A percentile compares a stretch with the other conserved stretches of the same genome.
Conservation (phyloP, 92 coral and sea anemone genomes). For the Montipora capitata region DNA sequence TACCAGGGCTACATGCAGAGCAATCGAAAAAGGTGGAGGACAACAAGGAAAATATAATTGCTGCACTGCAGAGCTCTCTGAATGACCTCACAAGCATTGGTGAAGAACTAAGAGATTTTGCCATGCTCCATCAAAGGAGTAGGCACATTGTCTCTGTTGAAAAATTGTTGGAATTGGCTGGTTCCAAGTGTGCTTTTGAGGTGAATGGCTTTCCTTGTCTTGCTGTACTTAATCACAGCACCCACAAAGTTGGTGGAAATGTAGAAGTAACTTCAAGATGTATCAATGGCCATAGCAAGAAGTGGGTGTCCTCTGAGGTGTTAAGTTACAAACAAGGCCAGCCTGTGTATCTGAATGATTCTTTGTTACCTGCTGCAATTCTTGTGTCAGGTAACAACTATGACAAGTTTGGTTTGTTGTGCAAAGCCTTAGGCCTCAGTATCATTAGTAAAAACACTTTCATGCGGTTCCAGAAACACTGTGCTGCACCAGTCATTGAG, state of each 20-base stretch:
- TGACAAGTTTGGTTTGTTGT: not conserved
- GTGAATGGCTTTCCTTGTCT: too few species aligned
- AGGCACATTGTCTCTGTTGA: not conserved
- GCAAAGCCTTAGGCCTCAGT: not conserved
- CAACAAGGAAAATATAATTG: too few species aligned
- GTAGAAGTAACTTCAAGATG: too few species aligned
- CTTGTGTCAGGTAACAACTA: not conserved
- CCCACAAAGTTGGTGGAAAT: too few species aligned
- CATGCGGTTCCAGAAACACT: not conserved
- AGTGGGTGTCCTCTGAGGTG: too few species aligned
- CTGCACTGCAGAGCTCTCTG: not conserved
- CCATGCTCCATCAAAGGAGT: constrained; percentile 18
- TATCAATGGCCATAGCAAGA: too few species aligned
- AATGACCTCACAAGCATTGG: constrained; percentile 16
- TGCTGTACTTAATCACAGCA: too few species aligned
- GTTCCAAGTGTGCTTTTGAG: too few species aligned
- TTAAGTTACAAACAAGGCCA: too few species aligned
- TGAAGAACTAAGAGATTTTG: constrained; percentile 9
- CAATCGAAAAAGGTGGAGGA: too few species aligned
- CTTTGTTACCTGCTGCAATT: not conserved
- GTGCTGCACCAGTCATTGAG: constrained; percentile 1
- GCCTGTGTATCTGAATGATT: not conserved
- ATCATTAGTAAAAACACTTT: not conserved
- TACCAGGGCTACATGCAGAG: too few species aligned
- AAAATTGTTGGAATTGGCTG: too few species aligned